Evolutionary conservation across 2,113 vertebrate genomes (phyloP).

Genomic region (Leptobrachium ailaonicum): DNA sequence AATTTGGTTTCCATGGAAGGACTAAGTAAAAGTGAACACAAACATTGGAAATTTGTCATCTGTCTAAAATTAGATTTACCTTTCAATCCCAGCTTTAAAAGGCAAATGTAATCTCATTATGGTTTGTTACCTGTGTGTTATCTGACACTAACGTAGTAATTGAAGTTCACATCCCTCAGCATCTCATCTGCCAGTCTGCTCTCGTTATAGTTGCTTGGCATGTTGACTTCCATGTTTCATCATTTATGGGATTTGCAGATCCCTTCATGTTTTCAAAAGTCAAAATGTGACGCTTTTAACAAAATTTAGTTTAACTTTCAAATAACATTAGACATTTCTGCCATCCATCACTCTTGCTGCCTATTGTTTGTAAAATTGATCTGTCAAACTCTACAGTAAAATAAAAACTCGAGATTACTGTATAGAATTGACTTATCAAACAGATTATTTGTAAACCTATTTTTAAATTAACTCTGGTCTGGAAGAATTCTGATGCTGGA

Average conservation of each 20-base stretch:
- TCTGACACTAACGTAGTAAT: not conserved
- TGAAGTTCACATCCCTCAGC: not conserved
- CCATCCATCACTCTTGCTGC: not conserved
- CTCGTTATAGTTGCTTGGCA: not conserved
- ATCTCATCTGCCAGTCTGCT: constrained; percentile 2
- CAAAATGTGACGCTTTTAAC: no score
- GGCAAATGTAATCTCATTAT: not conserved
- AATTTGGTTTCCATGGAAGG: not conserved
- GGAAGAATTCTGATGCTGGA: not conserved
- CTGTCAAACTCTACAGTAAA: not conserved
- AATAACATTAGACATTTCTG: not conserved
- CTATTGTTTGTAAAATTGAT: not conserved
- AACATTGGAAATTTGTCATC: not conserved
- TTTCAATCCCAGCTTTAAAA: not conserved
- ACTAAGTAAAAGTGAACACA: not conserved
- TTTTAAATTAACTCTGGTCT: not conserved
- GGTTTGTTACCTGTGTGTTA: not conserved
- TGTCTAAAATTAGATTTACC: not conserved
- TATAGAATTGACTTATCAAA: constrained; percentile 19
- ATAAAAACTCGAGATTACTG: not conserved
- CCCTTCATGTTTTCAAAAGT: not conserved
- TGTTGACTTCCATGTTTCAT: not conserved
- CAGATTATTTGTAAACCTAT: constrained; percentile 5
- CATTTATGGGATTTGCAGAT: not conserved
- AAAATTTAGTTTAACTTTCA: not conserved